phyloP scores from a whole-genome alignment of 2,113 vertebrate genomes.

The Seriola dumerili region DNA sequence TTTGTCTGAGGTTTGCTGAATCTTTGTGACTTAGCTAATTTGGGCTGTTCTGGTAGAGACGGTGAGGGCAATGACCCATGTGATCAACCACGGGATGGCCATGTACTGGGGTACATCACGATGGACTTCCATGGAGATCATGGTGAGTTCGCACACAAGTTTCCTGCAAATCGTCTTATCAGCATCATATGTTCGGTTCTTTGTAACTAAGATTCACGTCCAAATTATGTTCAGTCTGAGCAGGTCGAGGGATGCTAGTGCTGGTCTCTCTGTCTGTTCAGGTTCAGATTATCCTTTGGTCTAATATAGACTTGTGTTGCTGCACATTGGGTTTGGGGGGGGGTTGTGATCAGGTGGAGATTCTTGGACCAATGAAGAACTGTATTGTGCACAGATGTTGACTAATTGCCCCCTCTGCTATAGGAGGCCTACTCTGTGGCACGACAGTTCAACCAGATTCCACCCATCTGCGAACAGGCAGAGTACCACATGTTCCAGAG shows the following conservation, averaged over 20 bases:
- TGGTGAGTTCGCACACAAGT: conserved; percentile 80
- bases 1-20: not conserved
- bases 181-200: not conserved
- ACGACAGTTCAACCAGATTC: conserved; percentile 93
- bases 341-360: no score
- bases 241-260: not conserved
- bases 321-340: no score
- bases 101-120: conserved; percentile 91
- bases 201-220: not conserved
- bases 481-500: conserved; percentile 97
- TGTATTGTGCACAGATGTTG: not conserved
- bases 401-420: conserved; percentile 3
- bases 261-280: not conserved
- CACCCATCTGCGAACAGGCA: conserved; percentile 92
- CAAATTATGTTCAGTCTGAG: no score
- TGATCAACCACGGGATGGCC: conserved; percentile 90
- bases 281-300: no score
- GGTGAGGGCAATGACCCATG: conserved; percentile 90
- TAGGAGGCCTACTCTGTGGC: conserved; percentile 94
- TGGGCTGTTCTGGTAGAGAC: conserved; percentile 82
- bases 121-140: conserved; percentile 90
- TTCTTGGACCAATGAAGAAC: not conserved
- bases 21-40: conserved; percentile 3
- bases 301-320: no score
- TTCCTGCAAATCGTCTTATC: not conserved